phyloP scores from a whole-genome alignment of 2,113 vertebrate species.

The Castor canadensis region DNA sequence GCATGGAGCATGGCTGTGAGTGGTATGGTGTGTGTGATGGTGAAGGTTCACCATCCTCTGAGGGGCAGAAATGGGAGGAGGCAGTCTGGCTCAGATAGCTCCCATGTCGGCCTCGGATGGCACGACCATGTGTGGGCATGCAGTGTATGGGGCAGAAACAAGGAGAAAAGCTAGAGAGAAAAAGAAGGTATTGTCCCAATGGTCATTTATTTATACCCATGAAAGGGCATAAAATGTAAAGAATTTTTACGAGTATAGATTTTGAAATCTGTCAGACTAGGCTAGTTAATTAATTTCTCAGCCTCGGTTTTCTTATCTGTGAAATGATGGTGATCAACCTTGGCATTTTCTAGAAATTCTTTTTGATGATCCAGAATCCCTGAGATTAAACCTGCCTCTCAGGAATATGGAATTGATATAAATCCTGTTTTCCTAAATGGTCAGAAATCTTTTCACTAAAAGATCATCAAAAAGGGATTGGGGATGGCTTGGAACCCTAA shows the following conservation, averaged over 20 bases:
- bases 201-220: not conserved
- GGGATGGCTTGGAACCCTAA: not conserved
- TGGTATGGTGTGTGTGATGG: not conserved
- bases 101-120: not conserved
- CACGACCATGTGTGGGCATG: not conserved
- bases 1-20: not conserved
- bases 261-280: not conserved
- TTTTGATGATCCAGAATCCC: not conserved
- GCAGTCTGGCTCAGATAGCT: not conserved
- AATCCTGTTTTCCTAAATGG: not conserved
- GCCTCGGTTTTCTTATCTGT: not conserved
- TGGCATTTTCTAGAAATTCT: not conserved
- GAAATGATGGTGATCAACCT: not conserved
- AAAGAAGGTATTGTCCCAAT: not conserved
- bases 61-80: not conserved
- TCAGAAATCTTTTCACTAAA: conserved; percentile 22
- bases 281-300: not conserved
- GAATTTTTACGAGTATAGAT: not conserved
- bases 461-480: not conserved
- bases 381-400: not conserved
- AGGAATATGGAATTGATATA: not conserved
- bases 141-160: not conserved
- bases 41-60: too few species aligned
- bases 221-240: not conserved
- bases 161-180: not conserved